phyloP scores from a whole-genome alignment of 2,888 invertebrate species.

The Apantesis nais region DNA sequence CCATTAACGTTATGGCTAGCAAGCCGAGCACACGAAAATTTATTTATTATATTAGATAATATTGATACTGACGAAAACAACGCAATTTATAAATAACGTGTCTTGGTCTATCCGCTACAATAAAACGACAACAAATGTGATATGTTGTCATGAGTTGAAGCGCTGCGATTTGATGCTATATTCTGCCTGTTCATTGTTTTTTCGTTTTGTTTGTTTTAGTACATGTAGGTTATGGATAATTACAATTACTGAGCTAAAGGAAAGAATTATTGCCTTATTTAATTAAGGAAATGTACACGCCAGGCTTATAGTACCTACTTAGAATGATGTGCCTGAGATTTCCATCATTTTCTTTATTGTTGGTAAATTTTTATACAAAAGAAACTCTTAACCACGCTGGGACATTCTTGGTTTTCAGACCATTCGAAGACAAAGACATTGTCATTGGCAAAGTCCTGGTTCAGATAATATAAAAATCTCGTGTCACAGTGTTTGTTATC shows the following conservation, averaged over 20 bases:
- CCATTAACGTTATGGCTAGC: slow-evolving; percentile 33
- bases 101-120: not conserved
- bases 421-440: no score
- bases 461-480: no score
- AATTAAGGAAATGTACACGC: not conserved
- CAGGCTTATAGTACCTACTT: not conserved
- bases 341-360: not conserved
- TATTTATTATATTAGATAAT: slow-evolving; percentile 9
- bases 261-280: not conserved
- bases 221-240: not conserved
- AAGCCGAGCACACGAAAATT: slow-evolving; percentile 23
- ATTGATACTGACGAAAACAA: not conserved
- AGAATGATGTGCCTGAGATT: not conserved
- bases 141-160: not conserved
- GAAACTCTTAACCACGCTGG: not conserved
- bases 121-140: not conserved
- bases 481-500: no score
- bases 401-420: not conserved
- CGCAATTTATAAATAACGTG: not conserved
- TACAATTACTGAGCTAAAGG: not conserved
- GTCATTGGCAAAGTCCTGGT: no score
- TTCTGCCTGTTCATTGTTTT: not conserved
- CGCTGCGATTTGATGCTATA: not conserved
- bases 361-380: not conserved
- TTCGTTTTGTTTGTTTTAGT: not conserved